These are phyloP conservation scores for Hypomesus transpacificus DNA, from an alignment of 2,113 vertebrate species.

Conservation along the genomic window DNA sequence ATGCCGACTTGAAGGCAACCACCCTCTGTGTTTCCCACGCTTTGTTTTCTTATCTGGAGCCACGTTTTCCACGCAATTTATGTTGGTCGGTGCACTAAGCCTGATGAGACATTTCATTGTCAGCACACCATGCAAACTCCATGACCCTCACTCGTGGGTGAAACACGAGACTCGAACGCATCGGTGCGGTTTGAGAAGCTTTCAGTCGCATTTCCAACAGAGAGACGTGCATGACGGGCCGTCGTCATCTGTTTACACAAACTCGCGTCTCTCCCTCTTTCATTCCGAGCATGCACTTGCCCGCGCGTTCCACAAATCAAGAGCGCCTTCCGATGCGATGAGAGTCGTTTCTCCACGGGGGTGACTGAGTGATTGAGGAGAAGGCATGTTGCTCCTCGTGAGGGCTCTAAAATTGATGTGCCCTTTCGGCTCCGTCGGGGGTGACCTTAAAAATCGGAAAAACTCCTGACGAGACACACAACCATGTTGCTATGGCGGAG, in stretches of 20 bases:
- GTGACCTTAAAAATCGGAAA: constrained; percentile 70
- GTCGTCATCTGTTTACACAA: constrained; percentile 45
- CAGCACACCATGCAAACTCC: not conserved
- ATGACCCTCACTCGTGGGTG: not conserved
- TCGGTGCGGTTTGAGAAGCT: not conserved
- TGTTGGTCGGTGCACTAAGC: not conserved
- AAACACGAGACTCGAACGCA: not conserved
- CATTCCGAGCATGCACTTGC: constrained; percentile 62
- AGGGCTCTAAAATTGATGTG: constrained; percentile 72
- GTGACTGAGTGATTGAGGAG: constrained; percentile 51
- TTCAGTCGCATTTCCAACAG: not conserved
- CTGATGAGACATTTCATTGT: not conserved
- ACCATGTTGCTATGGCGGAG: constrained; percentile 18
- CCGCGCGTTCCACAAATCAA: constrained; percentile 66
- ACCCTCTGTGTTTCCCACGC: not conserved
- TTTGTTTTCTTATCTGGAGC: not conserved
- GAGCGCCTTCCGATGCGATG: constrained; percentile 61
- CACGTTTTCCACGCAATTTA: not conserved
- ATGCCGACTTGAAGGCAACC: constrained; percentile 22
- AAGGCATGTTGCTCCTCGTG: constrained; percentile 56
- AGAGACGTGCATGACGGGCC: not conserved
- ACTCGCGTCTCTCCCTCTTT: constrained; percentile 48
- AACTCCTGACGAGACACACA: constrained; percentile 56
- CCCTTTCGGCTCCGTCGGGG: constrained; percentile 69
- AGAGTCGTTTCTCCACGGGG: constrained; percentile 50